Percentiles rank a stretch among this genome's conserved stretches.
phyloP scores from a whole-genome alignment of 1,140 invertebrate genomes.

The Megalonaias nervosa region DNA sequence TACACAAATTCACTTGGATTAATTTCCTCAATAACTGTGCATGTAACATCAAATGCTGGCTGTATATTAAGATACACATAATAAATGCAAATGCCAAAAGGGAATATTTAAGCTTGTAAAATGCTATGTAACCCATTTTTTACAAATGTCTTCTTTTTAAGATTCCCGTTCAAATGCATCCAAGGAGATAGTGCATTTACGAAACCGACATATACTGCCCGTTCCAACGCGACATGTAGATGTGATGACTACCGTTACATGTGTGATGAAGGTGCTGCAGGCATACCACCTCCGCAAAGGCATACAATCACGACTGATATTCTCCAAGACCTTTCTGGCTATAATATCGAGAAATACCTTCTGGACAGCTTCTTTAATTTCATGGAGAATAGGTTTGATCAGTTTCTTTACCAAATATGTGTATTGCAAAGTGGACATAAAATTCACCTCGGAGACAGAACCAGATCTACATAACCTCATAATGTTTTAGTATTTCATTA shows the following conservation, averaged over 20 bases:
- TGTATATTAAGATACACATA: too few species aligned
- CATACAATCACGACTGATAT: conserved; percentile 39
- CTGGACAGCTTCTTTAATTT: conserved; percentile 54
- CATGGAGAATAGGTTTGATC: conserved; percentile 49
- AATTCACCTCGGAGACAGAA: too few species aligned
- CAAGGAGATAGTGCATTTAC: conserved; percentile 25
- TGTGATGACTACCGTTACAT: conserved; percentile 44
- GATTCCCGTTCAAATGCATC: conserved; percentile 36
- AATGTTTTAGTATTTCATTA: too few species aligned
- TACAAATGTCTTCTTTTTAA: conserved; percentile 9
- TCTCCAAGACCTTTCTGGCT: conserved; percentile 47
- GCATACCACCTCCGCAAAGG: conserved; percentile 23
- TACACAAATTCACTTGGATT: too few species aligned
- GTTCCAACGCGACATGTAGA: conserved; percentile 30
- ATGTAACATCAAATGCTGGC: too few species aligned
- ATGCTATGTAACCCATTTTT: too few species aligned
- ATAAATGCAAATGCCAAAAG: too few species aligned
- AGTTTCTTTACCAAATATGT: too few species aligned
- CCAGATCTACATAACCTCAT: too few species aligned
- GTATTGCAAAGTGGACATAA: too few species aligned
- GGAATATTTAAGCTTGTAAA: too few species aligned
- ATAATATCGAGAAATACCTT: conserved; percentile 49
- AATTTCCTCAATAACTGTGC: too few species aligned
- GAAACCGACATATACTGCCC: background rate
- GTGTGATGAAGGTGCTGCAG: conserved; percentile 37